phyloP scores from a whole-genome alignment of 2,113 vertebrate genomes.

The Ptilorrhoa leucosticta region DNA sequence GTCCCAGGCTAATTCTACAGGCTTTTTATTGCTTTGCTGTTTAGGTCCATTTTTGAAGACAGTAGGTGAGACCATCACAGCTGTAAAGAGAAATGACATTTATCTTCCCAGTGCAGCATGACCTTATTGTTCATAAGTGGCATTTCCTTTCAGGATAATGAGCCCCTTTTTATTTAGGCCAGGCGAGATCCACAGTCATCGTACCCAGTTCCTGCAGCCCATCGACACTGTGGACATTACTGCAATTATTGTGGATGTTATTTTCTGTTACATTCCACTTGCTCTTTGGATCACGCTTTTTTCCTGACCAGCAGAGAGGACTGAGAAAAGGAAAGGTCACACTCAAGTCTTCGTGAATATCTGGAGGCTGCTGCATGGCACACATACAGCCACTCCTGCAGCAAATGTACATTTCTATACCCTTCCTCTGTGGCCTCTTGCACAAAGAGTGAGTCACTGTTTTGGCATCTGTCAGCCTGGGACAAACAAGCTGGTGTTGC shows the following conservation, averaged over 20 bases:
- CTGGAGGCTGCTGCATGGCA: not conserved
- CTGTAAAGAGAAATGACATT: not conserved
- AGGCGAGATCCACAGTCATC: not conserved
- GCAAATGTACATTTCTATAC: not conserved
- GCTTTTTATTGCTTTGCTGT: not conserved
- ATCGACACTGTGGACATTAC: not conserved
- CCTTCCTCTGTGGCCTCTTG: not conserved
- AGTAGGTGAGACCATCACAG: not conserved
- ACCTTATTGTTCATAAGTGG: not conserved
- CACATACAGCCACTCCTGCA: not conserved
- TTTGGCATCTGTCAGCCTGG: not conserved
- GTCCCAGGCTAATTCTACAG: not conserved
- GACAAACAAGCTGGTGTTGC: not conserved
- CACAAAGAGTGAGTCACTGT: not conserved
- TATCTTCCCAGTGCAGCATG: not conserved
- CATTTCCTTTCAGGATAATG: slow-evolving; percentile 4
- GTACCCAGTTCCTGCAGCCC: not conserved
- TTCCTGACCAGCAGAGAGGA: not conserved
- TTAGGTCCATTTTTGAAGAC: not conserved
- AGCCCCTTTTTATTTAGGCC: slow-evolving; percentile 19
- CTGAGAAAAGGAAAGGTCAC: not conserved
- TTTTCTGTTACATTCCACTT: not conserved
- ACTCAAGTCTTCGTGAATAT: not conserved
- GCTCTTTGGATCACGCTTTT: not conserved
- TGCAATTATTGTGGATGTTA: not conserved